These are phyloP conservation scores for Notodonta dromedarius DNA, from an alignment of 2,888 invertebrate genomes.

Conservation along the genomic window DNA sequence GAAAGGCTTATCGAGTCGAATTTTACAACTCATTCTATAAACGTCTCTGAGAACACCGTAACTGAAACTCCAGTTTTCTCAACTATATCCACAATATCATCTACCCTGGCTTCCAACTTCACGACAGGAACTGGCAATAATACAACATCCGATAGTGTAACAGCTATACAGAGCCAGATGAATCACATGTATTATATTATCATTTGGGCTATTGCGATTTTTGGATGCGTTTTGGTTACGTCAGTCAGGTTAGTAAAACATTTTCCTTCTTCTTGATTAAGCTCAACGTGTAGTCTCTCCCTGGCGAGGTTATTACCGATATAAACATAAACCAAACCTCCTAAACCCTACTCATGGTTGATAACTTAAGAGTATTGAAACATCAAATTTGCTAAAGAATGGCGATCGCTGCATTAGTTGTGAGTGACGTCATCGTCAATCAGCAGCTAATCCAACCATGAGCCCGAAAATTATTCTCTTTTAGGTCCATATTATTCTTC, in stretches of 20 bases:
- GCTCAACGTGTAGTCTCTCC: too few relatives aligned
- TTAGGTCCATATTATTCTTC: conserved; percentile 88
- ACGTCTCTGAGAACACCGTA: background rate
- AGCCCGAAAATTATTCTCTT: conserved; percentile 24
- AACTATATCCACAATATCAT: background rate
- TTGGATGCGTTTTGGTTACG: conserved; percentile 84
- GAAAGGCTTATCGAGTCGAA: background rate
- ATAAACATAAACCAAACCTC: too few relatives aligned
- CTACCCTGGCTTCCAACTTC: background rate
- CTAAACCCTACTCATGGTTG: too few relatives aligned
- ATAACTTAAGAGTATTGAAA: too few relatives aligned
- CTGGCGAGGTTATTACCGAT: too few relatives aligned
- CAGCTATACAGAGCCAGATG: conserved; percentile 37
- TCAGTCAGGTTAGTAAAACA: conserved; percentile 65
- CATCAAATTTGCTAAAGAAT: too few relatives aligned
- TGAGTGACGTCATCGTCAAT: too few relatives aligned
- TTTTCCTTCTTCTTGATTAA: too few relatives aligned
- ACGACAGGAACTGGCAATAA: background rate
- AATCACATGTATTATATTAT: conserved; percentile 73
- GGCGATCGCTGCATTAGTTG: too few relatives aligned
- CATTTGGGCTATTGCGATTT: conserved; percentile 84
- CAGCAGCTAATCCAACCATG: too few relatives aligned
- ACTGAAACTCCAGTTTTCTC: background rate
- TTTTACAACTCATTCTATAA: background rate
- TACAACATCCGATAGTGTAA: conserved; percentile 14